phyloP scores from a whole-genome alignment of 2,797 vertebrate species.

The Rallus crepitans region DNA sequence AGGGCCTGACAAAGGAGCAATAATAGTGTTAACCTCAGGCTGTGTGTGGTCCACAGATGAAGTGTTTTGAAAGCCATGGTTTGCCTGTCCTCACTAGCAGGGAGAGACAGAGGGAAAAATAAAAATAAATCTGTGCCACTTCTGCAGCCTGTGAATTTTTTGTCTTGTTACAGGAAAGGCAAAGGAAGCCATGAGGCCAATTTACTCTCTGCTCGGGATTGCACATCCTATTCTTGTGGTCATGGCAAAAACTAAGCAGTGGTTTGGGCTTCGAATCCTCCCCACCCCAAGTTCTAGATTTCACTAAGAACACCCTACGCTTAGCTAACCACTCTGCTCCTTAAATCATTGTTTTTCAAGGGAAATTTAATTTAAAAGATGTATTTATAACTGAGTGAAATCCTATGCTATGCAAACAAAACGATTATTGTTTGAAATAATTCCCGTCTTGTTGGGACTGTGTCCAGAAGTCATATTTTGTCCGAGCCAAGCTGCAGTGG shows the following conservation, averaged over 20 bases:
- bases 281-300: neutral
- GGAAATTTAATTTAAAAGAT: conserved; percentile 54
- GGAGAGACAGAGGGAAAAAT: neutral
- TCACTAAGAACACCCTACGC: neutral
- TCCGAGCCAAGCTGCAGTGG: conserved; percentile 29
- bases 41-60: conserved; percentile 64
- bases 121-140: neutral
- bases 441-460: neutral
- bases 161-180: conserved; percentile 14
- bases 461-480: conserved; percentile 44
- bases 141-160: conserved; percentile 17
- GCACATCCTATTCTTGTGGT: conserved; percentile 43
- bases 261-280: neutral
- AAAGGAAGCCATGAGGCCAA: conserved; percentile 5
- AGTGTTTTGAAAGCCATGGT: conserved; percentile 46
- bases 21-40: conserved; percentile 56
- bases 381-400: conserved; percentile 42
- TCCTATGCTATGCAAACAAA: conserved; percentile 47
- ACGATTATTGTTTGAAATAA: conserved; percentile 31
- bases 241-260: neutral
- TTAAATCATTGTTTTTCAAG: conserved; percentile 47
- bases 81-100: neutral
- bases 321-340: neutral
- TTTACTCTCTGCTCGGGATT: neutral
- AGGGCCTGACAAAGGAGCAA: conserved; percentile 48